phyloP scores from a whole-genome alignment of 2,888 invertebrate species.

The Ormyrus rosae region DNA sequence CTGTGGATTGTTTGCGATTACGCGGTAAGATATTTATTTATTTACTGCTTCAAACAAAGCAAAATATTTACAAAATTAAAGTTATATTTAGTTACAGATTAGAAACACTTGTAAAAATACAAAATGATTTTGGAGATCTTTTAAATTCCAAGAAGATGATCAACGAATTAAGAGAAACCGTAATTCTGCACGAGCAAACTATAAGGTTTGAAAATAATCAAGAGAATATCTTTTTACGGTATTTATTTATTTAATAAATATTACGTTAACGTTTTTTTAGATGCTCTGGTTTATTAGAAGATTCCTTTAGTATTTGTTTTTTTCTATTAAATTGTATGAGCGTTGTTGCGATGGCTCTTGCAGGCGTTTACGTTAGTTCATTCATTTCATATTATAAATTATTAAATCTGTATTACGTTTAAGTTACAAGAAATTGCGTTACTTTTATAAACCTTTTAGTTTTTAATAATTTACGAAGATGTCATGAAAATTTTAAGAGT shows the following conservation, averaged over 20 bases:
- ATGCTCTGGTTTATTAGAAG: not conserved
- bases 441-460: not conserved
- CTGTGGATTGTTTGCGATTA: no score
- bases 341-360: not conserved
- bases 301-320: constrained; percentile 3
- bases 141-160: no score
- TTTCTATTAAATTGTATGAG: not conserved
- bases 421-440: not conserved
- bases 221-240: no score
- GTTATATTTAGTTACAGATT: no score
- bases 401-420: not conserved
- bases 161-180: no score
- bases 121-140: no score
- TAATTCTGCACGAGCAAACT: no score
- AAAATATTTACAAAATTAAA: no score
- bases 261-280: not conserved
- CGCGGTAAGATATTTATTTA: not conserved
- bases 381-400: not conserved
- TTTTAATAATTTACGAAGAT: not conserved
- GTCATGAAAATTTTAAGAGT: not conserved
- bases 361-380: not conserved
- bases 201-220: no score
- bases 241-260: no score
- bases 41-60: no score
- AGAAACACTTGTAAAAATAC: no score